Conservation (phyloP, 2,797 vertebrate genomes). For the Pseudotriccus pelzelni region DNA sequence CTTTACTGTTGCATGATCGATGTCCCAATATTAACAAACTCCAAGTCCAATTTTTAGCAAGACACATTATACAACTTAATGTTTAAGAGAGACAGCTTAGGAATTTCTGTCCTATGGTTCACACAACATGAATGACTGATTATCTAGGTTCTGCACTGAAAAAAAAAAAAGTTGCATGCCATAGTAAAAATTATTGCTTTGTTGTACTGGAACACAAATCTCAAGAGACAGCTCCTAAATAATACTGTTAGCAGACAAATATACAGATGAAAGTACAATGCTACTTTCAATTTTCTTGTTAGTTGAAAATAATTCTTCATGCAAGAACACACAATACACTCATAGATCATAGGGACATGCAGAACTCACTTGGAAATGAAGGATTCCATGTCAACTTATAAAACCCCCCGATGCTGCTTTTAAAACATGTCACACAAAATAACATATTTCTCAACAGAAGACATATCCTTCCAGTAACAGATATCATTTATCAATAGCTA, state of each 20-base stretch:
- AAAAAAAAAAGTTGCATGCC: not conserved
- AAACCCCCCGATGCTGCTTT: not conserved
- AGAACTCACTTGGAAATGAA: not conserved
- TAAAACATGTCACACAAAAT: not conserved
- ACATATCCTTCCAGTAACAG: not conserved
- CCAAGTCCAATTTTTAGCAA: conserved; percentile 15
- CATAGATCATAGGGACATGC: not conserved
- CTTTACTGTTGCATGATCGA: not conserved
- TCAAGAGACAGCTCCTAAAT: conserved; percentile 1
- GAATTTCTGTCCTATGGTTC: not conserved
- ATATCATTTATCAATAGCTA: not conserved
- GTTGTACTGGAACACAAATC: not conserved
- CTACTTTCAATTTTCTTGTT: not conserved
- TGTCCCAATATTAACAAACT: conserved; percentile 23
- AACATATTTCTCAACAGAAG: not conserved
- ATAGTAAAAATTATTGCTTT: not conserved
- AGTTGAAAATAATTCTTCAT: not conserved
- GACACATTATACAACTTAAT: conserved; percentile 11
- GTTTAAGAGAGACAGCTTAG: not conserved
- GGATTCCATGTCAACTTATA: not conserved
- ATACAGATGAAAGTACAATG: not conserved
- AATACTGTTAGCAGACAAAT: not conserved
- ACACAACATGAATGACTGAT: not conserved
- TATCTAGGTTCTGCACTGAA: not conserved
- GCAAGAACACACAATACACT: not conserved